phyloP scores from a whole-genome alignment of 2,888 invertebrate genomes.

The Hirtodrosophila duncani region DNA sequence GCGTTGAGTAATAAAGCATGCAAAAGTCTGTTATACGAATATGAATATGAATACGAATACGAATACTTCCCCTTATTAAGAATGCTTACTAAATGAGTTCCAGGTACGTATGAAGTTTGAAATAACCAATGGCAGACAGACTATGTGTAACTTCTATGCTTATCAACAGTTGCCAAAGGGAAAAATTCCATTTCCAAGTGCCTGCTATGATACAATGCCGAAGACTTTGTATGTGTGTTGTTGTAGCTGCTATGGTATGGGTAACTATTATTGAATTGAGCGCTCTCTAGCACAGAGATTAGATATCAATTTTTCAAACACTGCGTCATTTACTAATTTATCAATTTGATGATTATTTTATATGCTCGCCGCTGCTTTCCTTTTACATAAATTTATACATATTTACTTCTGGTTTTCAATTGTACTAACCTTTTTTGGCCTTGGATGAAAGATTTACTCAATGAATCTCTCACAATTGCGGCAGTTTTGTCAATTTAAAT shows the following conservation, averaged over 20 bases:
- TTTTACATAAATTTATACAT: too few relatives aligned
- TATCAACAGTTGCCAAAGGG: too few relatives aligned
- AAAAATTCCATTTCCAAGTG: too few relatives aligned
- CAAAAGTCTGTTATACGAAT: too few relatives aligned
- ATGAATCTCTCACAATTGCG: conserved; percentile 6
- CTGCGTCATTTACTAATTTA: conserved; percentile 67
- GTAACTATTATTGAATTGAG: conserved; percentile 34
- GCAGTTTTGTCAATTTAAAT: conserved; percentile 23
- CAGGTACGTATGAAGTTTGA: too few relatives aligned
- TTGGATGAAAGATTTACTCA: background rate
- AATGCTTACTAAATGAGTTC: too few relatives aligned
- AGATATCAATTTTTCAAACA: conserved; percentile 38
- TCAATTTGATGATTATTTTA: conserved; percentile 42
- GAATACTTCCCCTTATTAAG: too few relatives aligned
- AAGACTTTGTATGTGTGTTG: background rate
- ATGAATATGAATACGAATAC: conserved; percentile 29
- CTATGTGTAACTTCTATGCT: too few relatives aligned
- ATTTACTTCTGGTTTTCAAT: too few relatives aligned
- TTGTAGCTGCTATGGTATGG: conserved; percentile 14
- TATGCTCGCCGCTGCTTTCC: too few relatives aligned
- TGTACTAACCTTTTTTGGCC: conserved; percentile 19
- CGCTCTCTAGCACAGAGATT: conserved; percentile 27
- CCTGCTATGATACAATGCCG: too few relatives aligned
- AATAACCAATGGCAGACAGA: too few relatives aligned
- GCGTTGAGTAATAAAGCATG: conserved; percentile 21